Percentiles rank a stretch among this genome's conserved stretches.
These are phyloP conservation scores for Bradypodion pumilum DNA, from an alignment of 2,797 vertebrate species.

Conservation along the genomic window DNA sequence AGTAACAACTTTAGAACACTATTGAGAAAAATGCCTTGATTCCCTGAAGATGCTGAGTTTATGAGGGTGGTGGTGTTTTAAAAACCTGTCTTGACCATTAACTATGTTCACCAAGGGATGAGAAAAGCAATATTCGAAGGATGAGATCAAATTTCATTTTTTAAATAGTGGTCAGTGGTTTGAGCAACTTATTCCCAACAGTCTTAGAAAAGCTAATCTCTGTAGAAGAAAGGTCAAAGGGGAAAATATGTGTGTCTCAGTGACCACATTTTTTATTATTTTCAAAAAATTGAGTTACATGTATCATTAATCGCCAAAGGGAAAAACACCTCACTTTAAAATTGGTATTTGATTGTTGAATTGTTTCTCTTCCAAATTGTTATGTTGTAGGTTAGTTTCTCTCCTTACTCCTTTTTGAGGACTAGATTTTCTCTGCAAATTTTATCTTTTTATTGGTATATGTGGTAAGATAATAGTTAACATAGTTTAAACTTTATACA, in stretches of 20 bases:
- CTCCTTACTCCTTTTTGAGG: not conserved
- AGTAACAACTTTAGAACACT: not conserved
- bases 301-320: not conserved
- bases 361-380: not conserved
- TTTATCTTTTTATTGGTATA: too few relatives aligned
- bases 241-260: not conserved
- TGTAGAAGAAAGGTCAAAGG: not conserved
- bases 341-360: too few relatives aligned
- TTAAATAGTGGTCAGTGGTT: not conserved
- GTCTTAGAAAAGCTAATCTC: conserved; percentile 2
- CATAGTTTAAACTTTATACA: too few relatives aligned
- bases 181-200: not conserved
- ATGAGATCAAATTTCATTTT: conserved; percentile 10
- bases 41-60: not conserved
- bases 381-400: not conserved
- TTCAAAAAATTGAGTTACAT: not conserved
- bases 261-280: not conserved
- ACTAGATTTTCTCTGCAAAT: not conserved
- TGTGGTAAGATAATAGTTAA: too few relatives aligned
- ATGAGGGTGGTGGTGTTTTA: not conserved
- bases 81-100: conserved; percentile 7
- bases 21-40: conserved; percentile 2
- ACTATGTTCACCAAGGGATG: not conserved
- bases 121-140: conserved; percentile 16
- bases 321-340: not conserved